phyloP scores from a whole-genome alignment of 2,797 vertebrate genomes.

The Hydrolagus colliei region DNA sequence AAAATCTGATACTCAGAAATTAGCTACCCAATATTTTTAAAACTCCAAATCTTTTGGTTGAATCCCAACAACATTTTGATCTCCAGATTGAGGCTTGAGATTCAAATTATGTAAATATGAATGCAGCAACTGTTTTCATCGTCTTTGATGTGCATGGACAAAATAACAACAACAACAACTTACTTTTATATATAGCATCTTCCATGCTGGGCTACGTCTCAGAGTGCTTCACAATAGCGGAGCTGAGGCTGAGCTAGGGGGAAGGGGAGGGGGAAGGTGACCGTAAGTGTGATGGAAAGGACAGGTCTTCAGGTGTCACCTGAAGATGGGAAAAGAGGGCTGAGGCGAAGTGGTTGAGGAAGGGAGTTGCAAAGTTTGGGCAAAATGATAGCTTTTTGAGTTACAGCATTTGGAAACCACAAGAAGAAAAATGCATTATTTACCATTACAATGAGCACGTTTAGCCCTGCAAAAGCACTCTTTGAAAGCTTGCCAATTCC shows the following conservation, averaged over 20 bases:
- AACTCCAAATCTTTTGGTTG: neutral
- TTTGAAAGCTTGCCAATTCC: neutral
- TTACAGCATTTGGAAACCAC: neutral
- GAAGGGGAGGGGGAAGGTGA: too few relatives aligned
- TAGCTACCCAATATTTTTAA: neutral
- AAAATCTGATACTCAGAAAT: neutral
- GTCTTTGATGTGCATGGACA: neutral
- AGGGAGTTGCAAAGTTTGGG: too few relatives aligned
- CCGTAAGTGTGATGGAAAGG: too few relatives aligned
- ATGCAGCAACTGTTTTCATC: neutral
- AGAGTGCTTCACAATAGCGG: too few relatives aligned
- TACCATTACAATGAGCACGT: neutral
- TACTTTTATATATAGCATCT: too few relatives aligned
- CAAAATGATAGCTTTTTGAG: too few relatives aligned
- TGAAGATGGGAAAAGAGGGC: too few relatives aligned
- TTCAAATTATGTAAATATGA: neutral
- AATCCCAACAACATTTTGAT: neutral
- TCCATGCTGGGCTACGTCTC: too few relatives aligned
- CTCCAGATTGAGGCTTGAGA: neutral
- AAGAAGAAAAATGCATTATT: neutral
- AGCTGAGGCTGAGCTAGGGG: too few relatives aligned
- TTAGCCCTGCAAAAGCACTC: neutral
- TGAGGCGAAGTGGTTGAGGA: too few relatives aligned
- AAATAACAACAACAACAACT: too few relatives aligned
- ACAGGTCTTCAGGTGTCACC: too few relatives aligned